Evolutionary conservation across 2,888 invertebrate species (phyloP).

Genomic region (Desoria tigrina): DNA sequence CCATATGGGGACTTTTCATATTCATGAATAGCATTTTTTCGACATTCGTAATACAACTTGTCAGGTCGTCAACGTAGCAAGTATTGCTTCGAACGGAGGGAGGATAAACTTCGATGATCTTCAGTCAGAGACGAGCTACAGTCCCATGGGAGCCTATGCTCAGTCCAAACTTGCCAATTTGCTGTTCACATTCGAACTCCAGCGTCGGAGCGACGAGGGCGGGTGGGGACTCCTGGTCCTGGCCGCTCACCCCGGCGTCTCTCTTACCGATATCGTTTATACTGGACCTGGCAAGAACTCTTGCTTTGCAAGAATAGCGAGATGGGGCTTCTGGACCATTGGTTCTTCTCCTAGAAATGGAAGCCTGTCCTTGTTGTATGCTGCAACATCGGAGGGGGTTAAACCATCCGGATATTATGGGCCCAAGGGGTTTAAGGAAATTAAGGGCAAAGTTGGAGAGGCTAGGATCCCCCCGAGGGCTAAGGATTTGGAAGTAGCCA

Average conservation of each 20-base stretch:
- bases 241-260: constrained; percentile 12
- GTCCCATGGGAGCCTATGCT: neutral
- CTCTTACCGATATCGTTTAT: neutral
- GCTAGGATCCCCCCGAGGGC: constrained; percentile 5
- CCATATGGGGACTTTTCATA: too few species aligned
- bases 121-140: neutral
- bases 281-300: constrained; percentile 17
- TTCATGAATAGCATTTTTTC: too few species aligned
- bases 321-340: neutral
- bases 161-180: constrained; percentile 23
- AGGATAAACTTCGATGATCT: constrained; percentile 16
- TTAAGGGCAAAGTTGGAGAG: constrained; percentile 11
- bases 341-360: constrained; percentile 16
- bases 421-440: constrained; percentile 19
- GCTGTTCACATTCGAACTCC: constrained; percentile 22
- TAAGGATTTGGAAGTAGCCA: constrained; percentile 9
- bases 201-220: constrained; percentile 12
- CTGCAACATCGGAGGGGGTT: constrained; percentile 19
- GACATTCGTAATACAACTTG: too few species aligned
- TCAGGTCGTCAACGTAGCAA: constrained; percentile 19
- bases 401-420: constrained; percentile 23
- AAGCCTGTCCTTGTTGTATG: constrained; percentile 18
- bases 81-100: neutral
- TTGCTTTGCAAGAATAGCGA: constrained; percentile 10
- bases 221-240: constrained; percentile 13